Evolutionary conservation across 1,140 invertebrate species (phyloP).

Genomic region (Drosophila sp.): DNA sequence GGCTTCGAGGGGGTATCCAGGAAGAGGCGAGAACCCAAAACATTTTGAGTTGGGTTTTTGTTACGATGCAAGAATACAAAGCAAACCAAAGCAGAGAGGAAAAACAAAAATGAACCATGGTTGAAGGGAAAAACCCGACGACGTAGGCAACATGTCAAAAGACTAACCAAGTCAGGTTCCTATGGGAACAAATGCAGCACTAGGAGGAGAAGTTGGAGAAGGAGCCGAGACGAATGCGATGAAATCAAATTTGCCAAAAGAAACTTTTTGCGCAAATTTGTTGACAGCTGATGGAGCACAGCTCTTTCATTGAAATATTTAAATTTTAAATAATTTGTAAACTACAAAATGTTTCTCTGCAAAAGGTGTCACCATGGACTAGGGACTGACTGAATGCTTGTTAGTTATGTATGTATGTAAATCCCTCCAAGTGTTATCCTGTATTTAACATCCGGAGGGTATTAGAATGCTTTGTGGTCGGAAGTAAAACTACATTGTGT

Average conservation of each 20-base stretch:
- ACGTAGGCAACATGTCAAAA: constrained; percentile 36
- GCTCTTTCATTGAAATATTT: constrained; percentile 1
- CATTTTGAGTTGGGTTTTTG: constrained; percentile 49
- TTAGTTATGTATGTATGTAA: constrained; percentile 4
- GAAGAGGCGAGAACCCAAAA: constrained; percentile 8
- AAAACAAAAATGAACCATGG: constrained; percentile 22
- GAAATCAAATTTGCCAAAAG: constrained; percentile 69
- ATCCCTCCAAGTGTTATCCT: background rate
- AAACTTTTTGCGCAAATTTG: constrained; percentile 11
- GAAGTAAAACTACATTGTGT: background rate
- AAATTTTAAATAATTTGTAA: constrained; percentile 9
- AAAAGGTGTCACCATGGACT: background rate
- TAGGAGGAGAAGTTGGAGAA: constrained; percentile 2
- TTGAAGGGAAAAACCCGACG: constrained; percentile 6
- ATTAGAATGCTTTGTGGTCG: background rate
- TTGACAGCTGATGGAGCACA: constrained; percentile 10
- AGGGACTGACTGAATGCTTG: background rate
- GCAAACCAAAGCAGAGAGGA: constrained; percentile 23
- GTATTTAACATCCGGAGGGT: background rate
- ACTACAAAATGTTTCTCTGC: background rate
- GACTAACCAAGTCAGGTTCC: constrained; percentile 27
- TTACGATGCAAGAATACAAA: constrained; percentile 23
- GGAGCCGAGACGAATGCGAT: constrained; percentile 39
- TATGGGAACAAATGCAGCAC: constrained; percentile 21
- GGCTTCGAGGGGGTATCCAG: too few species aligned